phyloP scores from a whole-genome alignment of 2,113 vertebrate genomes.

The Patagioenas fasciata region DNA sequence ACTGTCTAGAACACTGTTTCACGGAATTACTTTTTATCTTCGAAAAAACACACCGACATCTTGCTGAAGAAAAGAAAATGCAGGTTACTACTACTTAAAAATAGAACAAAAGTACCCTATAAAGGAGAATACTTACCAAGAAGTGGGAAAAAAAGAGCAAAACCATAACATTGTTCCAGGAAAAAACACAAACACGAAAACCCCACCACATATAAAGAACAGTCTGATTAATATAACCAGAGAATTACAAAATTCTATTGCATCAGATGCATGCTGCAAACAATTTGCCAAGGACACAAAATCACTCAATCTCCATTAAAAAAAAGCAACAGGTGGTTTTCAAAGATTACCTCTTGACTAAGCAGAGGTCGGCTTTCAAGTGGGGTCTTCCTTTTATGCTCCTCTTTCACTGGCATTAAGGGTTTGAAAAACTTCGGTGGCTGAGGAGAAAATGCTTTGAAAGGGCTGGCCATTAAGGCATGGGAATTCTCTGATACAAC shows the following conservation, averaged over 20 bases:
- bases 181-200: background rate
- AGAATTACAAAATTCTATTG: background rate
- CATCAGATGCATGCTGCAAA: background rate
- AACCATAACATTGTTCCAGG: background rate
- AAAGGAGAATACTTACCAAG: background rate
- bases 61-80: background rate
- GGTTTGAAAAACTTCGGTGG: slow-evolving; percentile 96
- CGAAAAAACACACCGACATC: background rate
- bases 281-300: background rate
- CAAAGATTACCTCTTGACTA: slow-evolving; percentile 86
- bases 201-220: background rate
- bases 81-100: background rate
- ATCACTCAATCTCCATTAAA: background rate
- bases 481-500: slow-evolving; percentile 80
- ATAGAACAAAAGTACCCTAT: background rate
- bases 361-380: slow-evolving; percentile 91
- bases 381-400: slow-evolving; percentile 83
- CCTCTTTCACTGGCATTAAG: slow-evolving; percentile 93
- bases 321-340: background rate
- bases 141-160: background rate
- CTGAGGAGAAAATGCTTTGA: slow-evolving; percentile 93
- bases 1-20: background rate
- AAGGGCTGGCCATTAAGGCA: slow-evolving; percentile 86
- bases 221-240: background rate
- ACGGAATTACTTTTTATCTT: background rate